Conservation (phyloP, 2,797 vertebrate species). For the Alfaro cultratus region DNA sequence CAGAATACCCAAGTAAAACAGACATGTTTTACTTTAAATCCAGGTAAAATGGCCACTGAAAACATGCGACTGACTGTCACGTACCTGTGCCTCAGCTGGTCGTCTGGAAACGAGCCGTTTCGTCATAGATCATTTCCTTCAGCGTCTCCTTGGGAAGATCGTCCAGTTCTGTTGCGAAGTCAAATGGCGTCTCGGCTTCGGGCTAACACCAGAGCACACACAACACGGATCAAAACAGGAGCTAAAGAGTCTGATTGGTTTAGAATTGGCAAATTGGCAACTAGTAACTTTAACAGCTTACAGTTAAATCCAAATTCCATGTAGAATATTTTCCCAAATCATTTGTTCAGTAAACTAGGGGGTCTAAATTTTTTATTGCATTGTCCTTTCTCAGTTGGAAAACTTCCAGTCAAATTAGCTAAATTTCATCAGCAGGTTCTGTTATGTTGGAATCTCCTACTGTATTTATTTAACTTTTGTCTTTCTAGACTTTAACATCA, state of each 20-base stretch:
- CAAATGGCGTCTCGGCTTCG: conserved; percentile 90
- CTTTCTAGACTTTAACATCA: no score
- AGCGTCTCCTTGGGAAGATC: conserved; percentile 91
- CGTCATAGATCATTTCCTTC: conserved; percentile 91
- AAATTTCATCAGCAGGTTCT: no score
- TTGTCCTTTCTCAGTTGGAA: no score
- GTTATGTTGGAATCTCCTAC: no score
- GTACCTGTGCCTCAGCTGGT: conserved; percentile 78
- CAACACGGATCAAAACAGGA: not conserved
- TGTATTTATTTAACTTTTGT: no score
- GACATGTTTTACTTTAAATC: not conserved
- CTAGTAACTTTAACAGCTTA: not conserved
- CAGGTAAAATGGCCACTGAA: not conserved
- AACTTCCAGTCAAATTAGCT: no score
- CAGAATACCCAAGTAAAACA: not conserved
- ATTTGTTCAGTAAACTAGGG: no score
- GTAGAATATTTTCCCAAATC: no score
- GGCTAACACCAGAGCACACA: conserved; percentile 74
- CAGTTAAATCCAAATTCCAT: conserved; percentile 33
- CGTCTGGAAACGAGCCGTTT: conserved; percentile 88
- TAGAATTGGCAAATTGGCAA: not conserved
- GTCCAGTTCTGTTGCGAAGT: conserved; percentile 90
- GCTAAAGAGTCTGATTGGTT: not conserved
- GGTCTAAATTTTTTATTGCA: no score
- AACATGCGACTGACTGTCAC: not conserved